Conservation (phyloP, 2,113 vertebrate species). For the Muscicapa adusta region DNA sequence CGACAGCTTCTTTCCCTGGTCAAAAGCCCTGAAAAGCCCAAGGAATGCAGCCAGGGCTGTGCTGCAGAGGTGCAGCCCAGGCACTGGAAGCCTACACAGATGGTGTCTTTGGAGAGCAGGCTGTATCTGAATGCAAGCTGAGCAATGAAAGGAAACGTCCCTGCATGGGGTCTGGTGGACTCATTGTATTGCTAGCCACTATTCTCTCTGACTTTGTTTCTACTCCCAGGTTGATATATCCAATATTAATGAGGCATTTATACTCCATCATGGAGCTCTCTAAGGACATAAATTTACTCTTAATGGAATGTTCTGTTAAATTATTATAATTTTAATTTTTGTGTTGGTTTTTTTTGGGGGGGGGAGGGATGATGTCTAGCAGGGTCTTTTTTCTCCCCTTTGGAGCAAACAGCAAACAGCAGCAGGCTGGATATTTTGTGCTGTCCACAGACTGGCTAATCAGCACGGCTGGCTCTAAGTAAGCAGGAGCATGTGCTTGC, state of each 20-base stretch:
- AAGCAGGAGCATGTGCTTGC: neutral
- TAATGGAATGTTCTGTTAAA: slow-evolving; percentile 20
- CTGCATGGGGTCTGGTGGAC: neutral
- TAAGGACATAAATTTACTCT: slow-evolving; percentile 23
- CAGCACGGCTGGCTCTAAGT: neutral
- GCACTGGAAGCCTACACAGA: neutral
- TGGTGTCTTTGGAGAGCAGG: neutral
- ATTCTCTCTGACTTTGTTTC: neutral
- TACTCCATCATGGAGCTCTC: neutral
- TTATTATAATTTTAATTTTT: slow-evolving; percentile 20
- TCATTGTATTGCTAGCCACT: slow-evolving; percentile 18
- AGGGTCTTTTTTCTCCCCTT: neutral
- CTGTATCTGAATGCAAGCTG: neutral
- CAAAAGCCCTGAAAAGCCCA: neutral
- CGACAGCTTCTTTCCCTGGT: neutral
- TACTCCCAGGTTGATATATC: slow-evolving; percentile 20
- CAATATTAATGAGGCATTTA: slow-evolving; percentile 53
- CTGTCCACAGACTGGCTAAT: neutral
- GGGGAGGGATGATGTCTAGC: neutral
- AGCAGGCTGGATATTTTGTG: neutral
- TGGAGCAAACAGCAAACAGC: neutral
- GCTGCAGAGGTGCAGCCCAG: neutral
- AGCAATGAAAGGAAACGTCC: neutral
- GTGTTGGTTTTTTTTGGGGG: neutral
- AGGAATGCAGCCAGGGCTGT: neutral